phyloP scores from a whole-genome alignment of 1,140 invertebrate genomes.

The Dreissena polymorpha region DNA sequence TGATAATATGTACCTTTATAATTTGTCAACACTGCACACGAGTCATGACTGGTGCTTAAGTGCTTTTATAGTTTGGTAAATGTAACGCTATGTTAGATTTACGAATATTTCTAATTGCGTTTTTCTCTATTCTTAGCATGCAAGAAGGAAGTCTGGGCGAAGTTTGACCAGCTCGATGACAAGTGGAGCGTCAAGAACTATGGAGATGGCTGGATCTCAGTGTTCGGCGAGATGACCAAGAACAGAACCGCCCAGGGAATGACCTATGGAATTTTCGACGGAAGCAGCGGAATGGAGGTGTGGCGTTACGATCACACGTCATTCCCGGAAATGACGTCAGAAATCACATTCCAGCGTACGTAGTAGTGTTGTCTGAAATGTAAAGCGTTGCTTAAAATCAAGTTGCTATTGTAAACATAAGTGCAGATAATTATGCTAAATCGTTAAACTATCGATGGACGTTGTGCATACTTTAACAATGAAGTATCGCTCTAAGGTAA shows the following conservation, averaged over 20 bases:
- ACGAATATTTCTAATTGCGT: too few species aligned
- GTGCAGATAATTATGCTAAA: neutral
- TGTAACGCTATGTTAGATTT: too few species aligned
- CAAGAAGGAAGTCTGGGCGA: slow-evolving; percentile 36
- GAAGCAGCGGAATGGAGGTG: slow-evolving; percentile 41
- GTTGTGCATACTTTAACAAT: neutral
- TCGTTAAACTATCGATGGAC: neutral
- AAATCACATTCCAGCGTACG: slow-evolving; percentile 51
- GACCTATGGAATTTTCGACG: slow-evolving; percentile 40
- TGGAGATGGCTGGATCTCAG: slow-evolving; percentile 35
- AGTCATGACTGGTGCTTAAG: too few species aligned
- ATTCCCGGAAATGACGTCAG: slow-evolving; percentile 17
- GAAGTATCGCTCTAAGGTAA: too few species aligned
- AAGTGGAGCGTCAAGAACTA: slow-evolving; percentile 44
- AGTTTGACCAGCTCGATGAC: slow-evolving; percentile 25
- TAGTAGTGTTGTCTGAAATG: too few species aligned
- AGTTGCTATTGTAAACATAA: neutral
- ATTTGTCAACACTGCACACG: too few species aligned
- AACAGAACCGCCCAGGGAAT: slow-evolving; percentile 19
- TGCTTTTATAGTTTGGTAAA: too few species aligned
- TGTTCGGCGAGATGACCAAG: slow-evolving; percentile 33
- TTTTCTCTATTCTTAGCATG: neutral
- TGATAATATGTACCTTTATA: too few species aligned
- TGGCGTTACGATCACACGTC: slow-evolving; percentile 46
- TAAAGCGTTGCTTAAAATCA: neutral